A percentile compares a stretch with the other conserved stretches of the same genome.
Evolutionary conservation across 2,888 invertebrate species (phyloP).

Genomic region (Ditula angustiorana): DNA sequence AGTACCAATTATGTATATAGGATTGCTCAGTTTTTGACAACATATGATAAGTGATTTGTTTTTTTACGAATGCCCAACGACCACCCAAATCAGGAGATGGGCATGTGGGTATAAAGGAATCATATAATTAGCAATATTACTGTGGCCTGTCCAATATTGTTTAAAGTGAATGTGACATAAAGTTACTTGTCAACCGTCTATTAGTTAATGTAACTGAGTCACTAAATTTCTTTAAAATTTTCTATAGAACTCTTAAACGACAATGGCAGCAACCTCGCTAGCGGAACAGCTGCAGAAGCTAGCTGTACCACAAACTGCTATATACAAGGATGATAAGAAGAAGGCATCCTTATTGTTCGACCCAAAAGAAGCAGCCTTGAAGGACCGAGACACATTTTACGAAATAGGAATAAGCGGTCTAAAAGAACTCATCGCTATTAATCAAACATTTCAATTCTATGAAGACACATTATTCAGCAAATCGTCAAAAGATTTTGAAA

Average conservation of each 20-base stretch:
- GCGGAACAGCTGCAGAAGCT: conserved; percentile 92
- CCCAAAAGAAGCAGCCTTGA: conserved; percentile 94
- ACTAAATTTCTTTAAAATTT: background rate
- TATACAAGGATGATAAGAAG: conserved; percentile 88
- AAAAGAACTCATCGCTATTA: conserved; percentile 91
- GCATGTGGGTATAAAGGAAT: too few relatives aligned
- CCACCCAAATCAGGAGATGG: too few relatives aligned
- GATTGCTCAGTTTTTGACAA: too few relatives aligned
- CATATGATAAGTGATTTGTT: too few relatives aligned
- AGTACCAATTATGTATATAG: too few relatives aligned
- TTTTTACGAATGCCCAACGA: too few relatives aligned
- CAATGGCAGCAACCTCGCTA: conserved; percentile 88
- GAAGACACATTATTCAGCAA: conserved; percentile 91
- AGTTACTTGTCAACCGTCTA: too few relatives aligned
- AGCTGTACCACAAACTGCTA: conserved; percentile 90
- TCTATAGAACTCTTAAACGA: conserved; percentile 26
- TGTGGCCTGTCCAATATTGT: too few relatives aligned
- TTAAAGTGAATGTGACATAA: too few relatives aligned
- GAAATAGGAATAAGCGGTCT: conserved; percentile 95
- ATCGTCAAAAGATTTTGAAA: conserved; percentile 91
- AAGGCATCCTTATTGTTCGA: conserved; percentile 95
- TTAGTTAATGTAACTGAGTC: too few relatives aligned
- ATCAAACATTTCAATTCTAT: conserved; percentile 90
- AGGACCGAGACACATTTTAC: conserved; percentile 93
- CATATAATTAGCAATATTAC: too few relatives aligned